These are phyloP conservation scores for Heterohyrax brucei DNA, from an alignment of 2,797 vertebrate species.

Conservation along the genomic window DNA sequence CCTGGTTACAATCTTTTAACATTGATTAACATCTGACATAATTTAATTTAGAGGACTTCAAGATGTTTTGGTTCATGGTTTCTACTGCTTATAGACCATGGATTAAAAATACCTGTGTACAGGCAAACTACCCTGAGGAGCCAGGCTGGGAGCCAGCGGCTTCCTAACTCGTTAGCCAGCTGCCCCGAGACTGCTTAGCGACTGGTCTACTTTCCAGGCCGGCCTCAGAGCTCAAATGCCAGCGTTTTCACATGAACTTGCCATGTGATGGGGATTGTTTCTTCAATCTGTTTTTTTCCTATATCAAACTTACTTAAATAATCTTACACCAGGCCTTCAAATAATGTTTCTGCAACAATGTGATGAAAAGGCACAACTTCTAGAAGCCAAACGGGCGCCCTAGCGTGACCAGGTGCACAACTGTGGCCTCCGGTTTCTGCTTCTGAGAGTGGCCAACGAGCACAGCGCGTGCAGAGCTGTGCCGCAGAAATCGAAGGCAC, in stretches of 20 bases:
- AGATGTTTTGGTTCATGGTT: background rate
- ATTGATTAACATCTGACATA: background rate
- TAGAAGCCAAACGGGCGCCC: background rate
- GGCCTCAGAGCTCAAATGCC: background rate
- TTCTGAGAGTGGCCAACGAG: background rate
- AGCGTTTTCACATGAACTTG: background rate
- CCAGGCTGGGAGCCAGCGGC: background rate
- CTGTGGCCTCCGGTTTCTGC: background rate
- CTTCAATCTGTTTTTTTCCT: no score
- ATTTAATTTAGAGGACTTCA: background rate
- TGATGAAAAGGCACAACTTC: background rate
- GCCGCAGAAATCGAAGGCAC: background rate
- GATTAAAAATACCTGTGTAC: background rate
- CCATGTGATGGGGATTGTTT: background rate
- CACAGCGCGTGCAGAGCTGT: fast-evolving
- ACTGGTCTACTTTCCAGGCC: background rate
- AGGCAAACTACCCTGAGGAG: no score
- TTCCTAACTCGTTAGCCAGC: background rate
- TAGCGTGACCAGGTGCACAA: fast-evolving
- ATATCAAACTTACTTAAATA: background rate
- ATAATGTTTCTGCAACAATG: background rate
- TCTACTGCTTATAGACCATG: background rate
- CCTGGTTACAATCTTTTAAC: background rate
- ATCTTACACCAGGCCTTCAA: background rate
- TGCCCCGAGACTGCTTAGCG: background rate